Conservation (phyloP, 1,140 invertebrate genomes). For the Drosophila lacteicornis region DNA sequence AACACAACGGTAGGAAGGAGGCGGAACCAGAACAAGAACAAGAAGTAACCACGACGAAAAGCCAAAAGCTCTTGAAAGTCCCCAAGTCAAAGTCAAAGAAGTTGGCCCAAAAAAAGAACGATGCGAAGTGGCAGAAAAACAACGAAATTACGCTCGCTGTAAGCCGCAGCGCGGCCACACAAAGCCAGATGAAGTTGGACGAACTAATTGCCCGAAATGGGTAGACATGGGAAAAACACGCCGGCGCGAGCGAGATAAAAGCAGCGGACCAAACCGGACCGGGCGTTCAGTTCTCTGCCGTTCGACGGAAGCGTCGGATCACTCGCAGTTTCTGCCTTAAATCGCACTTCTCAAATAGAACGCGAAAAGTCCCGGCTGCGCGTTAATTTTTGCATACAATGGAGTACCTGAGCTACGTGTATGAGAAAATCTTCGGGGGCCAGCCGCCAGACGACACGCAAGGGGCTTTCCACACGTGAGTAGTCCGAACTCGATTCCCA, state of each 20-base stretch:
- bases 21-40: not conserved
- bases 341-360: conserved; percentile 26
- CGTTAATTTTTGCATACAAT: conserved; percentile 68
- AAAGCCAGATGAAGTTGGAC: conserved; percentile 34
- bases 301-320: conserved; percentile 49
- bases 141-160: conserved; percentile 8
- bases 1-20: conserved; percentile 2
- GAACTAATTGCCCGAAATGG: conserved; percentile 55
- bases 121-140: conserved; percentile 17
- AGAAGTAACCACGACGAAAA: not conserved
- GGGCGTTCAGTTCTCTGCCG: conserved; percentile 53
- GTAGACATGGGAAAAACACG: conserved; percentile 35
- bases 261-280: conserved; percentile 55
- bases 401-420: conserved; percentile 75
- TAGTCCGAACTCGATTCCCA: conserved; percentile 1
- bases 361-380: conserved; percentile 26
- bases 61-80: conserved; percentile 28
- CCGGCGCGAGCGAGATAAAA: conserved; percentile 51
- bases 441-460: conserved; percentile 33
- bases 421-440: conserved; percentile 70
- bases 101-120: conserved; percentile 17
- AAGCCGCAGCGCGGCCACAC: not conserved
- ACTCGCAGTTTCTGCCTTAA: not conserved
- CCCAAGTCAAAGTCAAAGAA: conserved; percentile 58
- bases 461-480: conserved; percentile 55